Evolutionary conservation across 35 echinoderm and acorn worm genomes (phyloP), one percentile per base, ranked within the genome.

Genomic region (Diadema setosum): DNA sequence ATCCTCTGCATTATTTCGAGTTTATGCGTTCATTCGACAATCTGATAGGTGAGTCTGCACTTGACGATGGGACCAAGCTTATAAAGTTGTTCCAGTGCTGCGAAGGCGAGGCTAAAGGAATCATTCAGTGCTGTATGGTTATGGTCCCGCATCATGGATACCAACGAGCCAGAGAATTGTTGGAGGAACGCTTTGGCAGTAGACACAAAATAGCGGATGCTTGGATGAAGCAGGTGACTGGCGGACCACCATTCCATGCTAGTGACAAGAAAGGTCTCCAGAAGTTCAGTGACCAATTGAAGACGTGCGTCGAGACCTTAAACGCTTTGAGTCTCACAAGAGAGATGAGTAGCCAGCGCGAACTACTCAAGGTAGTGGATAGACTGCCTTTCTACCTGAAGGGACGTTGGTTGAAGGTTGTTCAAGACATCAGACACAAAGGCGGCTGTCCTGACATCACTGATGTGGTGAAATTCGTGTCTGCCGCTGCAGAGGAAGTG

Each of bases 71-170:
- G 41, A 85, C 65, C 1, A 94, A 91, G 48, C 59, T 90, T 4
- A 94, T 65, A 3, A 65, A 85, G 20, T 49, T 81, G 29, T 46
- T 86, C 6, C 87, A 94, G 30, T 94, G 33, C 70, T 91, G 92
- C 45, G 70, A 61, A 31, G 92, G 92, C 32, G 44, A 91, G 39
- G 80, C 74, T 11, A 43, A 45, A 8, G 85, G 32, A 43, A 30
- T 85, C 14, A 70, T 90, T 4, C 83, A 86, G 30, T 31, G 21
- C 11, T 93, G 85, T 65, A 46, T 39, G 30, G 26, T 88, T 16
- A 93, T 82, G 74, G 76, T 63, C 14, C 85, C 85, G 11, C 27
- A 18, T 30, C 26, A 82, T 27, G 91, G 75, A 2, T 89, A 93
- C 49, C 2, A 2, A 20, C 26, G 56, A 46, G 85, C 85, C 12